Conservation (phyloP, 2,113 vertebrate species). For the Semicossyphus pulcher region DNA sequence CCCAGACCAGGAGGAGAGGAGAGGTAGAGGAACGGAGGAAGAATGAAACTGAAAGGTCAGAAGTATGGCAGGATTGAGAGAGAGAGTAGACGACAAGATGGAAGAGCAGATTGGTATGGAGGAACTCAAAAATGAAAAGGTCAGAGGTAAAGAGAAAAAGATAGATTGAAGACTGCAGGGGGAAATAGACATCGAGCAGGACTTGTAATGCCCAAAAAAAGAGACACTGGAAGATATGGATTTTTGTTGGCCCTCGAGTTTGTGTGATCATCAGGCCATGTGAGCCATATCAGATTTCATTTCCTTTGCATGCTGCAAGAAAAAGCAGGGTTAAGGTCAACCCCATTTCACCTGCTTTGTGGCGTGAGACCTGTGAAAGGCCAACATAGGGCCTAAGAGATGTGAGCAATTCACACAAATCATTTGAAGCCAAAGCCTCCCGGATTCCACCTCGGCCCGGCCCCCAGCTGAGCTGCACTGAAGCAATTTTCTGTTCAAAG, state of each 20-base stretch:
- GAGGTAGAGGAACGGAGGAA: slow-evolving; percentile 65
- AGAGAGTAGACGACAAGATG: slow-evolving; percentile 71
- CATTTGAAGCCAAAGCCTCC: slow-evolving; percentile 36
- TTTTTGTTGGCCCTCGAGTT: slow-evolving; percentile 38
- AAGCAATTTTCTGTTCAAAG: slow-evolving; percentile 48
- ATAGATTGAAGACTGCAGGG: slow-evolving; percentile 69
- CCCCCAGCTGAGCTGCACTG: slow-evolving; percentile 10
- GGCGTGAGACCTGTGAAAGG: slow-evolving; percentile 31
- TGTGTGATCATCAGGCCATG: slow-evolving; percentile 48
- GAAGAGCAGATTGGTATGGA: slow-evolving; percentile 65
- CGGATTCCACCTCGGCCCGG: background rate
- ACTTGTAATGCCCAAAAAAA: slow-evolving; percentile 27
- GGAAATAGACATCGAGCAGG: slow-evolving; percentile 44
- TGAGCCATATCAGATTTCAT: slow-evolving; percentile 39
- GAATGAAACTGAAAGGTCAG: slow-evolving; percentile 79
- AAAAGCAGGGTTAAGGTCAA: slow-evolving; percentile 46
- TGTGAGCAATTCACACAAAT: slow-evolving; percentile 52
- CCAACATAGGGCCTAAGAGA: slow-evolving; percentile 13
- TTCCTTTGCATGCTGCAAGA: slow-evolving; percentile 45
- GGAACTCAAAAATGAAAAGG: slow-evolving; percentile 78
- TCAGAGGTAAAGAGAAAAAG: slow-evolving; percentile 75
- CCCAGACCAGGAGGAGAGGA: slow-evolving; percentile 71
- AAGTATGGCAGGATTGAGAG: slow-evolving; percentile 65
- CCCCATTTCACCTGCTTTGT: slow-evolving; percentile 49
- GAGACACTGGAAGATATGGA: slow-evolving; percentile 21